phyloP scores from a whole-genome alignment of 1,140 invertebrate genomes.

The Megathymus violae region DNA sequence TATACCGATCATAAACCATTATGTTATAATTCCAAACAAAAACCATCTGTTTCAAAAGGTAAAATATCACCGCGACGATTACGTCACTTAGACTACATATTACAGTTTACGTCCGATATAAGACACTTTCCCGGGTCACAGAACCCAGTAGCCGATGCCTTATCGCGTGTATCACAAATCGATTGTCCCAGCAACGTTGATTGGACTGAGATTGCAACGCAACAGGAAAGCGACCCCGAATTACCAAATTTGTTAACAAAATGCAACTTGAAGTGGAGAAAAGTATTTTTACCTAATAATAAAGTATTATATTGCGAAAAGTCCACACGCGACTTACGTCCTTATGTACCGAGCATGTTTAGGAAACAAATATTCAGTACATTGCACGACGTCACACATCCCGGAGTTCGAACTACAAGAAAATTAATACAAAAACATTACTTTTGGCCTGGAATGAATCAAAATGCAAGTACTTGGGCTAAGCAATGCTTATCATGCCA shows the following conservation, averaged over 20 bases:
- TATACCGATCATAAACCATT: constrained; percentile 8
- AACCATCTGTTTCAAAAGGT: not conserved
- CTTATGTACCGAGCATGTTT: constrained; percentile 9
- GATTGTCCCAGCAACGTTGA: not conserved
- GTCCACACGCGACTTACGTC: not conserved
- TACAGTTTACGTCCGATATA: not conserved
- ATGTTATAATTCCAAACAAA: not conserved
- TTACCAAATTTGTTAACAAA: not conserved
- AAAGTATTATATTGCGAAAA: constrained; percentile 1
- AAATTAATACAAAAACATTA: constrained; percentile 8
- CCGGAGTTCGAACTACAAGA: not conserved
- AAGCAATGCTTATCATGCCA: constrained; percentile 30
- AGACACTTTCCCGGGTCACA: not conserved
- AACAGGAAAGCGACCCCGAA: too few species aligned
- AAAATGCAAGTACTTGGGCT: constrained; percentile 25
- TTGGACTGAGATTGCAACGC: too few species aligned
- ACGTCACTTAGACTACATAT: constrained; percentile 2
- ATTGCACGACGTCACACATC: constrained; percentile 2
- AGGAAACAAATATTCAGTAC: constrained; percentile 15
- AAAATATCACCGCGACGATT: constrained; percentile 12
- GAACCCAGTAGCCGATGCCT: not conserved
- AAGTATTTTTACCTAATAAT: not conserved
- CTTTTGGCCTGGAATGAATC: constrained; percentile 35
- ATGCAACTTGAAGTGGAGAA: constrained; percentile 1
- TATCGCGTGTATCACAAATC: not conserved